Conservation (phyloP, 2,797 vertebrate species). For the Sandelia bainsii region DNA sequence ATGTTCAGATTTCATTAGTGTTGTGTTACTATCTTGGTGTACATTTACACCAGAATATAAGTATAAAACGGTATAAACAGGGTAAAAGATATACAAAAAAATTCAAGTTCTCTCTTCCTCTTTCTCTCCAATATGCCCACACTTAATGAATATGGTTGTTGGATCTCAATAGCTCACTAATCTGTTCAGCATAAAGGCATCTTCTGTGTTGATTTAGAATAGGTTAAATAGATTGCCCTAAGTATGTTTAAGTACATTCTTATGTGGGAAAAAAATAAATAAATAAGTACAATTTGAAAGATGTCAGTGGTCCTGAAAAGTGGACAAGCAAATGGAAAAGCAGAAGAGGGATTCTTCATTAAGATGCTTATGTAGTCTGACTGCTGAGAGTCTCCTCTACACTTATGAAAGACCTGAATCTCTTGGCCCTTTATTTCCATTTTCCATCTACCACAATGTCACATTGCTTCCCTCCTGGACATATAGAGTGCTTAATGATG, state of each 20-base stretch:
- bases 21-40: too few relatives aligned
- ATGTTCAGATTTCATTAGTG: too few relatives aligned
- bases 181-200: neutral
- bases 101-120: neutral
- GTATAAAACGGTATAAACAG: too few relatives aligned
- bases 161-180: conserved; percentile 7
- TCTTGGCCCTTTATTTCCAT: neutral
- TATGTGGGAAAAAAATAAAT: neutral
- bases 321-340: conserved; percentile 41
- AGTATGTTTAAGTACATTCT: conserved; percentile 7
- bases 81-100: too few relatives aligned
- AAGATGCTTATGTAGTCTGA: conserved; percentile 35
- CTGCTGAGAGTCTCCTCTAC: conserved; percentile 29
- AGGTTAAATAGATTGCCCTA: conserved; percentile 18
- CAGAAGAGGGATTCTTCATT: conserved; percentile 31
- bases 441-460: neutral
- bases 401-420: conserved; percentile 28
- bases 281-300: neutral
- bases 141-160: neutral
- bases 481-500: neutral
- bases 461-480: neutral
- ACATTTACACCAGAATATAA: too few relatives aligned
- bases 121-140: neutral
- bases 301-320: neutral
- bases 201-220: conserved; percentile 2